Conservation (phyloP, 2,888 invertebrate species). For the Dorcus hopei region DNA sequence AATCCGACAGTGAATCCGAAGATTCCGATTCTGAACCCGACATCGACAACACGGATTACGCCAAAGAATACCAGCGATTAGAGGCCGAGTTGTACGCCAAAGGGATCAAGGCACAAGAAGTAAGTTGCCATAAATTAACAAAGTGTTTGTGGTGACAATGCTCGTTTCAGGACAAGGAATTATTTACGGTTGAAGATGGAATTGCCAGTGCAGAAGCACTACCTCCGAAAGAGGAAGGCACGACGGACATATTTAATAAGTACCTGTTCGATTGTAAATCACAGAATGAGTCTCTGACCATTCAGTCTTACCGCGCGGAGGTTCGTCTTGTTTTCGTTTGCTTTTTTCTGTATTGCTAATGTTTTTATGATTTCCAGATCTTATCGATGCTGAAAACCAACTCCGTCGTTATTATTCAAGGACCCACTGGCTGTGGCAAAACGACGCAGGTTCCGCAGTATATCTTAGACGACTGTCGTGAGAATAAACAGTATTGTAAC, state of each 20-base stretch:
- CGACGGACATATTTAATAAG: conserved; percentile 10
- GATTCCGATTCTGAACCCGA: conserved; percentile 7
- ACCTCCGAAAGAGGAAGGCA: not conserved
- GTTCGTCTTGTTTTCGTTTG: not conserved
- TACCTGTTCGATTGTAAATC: conserved; percentile 9
- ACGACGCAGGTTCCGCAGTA: conserved; percentile 91
- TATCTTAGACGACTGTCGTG: conserved; percentile 76
- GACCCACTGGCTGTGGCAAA: conserved; percentile 94
- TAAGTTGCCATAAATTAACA: not conserved
- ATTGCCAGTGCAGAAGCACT: not conserved
- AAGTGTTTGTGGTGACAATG: no score
- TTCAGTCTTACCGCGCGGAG: conserved; percentile 9
- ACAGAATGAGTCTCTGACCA: conserved; percentile 8
- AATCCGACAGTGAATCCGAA: conserved; percentile 20
- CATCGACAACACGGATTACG: conserved; percentile 27
- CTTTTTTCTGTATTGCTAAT: not conserved
- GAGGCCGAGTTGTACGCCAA: conserved; percentile 36
- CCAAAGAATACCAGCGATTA: conserved; percentile 33
- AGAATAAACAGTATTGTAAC: conserved; percentile 67
- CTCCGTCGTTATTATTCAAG: conserved; percentile 77
- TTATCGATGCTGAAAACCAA: conserved; percentile 4
- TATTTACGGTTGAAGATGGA: not conserved
- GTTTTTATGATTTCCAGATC: not conserved
- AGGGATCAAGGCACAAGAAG: conserved; percentile 11
- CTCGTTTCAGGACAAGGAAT: conserved; percentile 5